Conservation (phyloP, 2,113 vertebrate genomes). For the Lophotis ruficrista region DNA sequence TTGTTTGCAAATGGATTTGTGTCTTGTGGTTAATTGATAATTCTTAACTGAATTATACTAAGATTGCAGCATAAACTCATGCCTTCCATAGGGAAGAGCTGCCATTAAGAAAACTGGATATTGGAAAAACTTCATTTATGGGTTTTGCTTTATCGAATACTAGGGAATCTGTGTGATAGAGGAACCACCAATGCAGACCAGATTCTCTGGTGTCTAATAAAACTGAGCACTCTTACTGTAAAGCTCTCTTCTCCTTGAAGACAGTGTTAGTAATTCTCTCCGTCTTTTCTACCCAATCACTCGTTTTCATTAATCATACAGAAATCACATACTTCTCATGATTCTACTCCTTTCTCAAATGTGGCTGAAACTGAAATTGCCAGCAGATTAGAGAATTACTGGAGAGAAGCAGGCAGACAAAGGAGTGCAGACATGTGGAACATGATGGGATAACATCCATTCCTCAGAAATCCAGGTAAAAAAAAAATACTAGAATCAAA, state of each 20-base stretch:
- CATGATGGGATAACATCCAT: background rate
- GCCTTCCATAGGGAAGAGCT: background rate
- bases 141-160: background rate
- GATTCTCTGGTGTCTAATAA: background rate
- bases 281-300: background rate
- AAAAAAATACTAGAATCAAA: background rate
- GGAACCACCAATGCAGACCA: background rate
- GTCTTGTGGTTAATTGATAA: background rate
- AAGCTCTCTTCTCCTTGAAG: background rate
- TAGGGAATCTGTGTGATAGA: background rate
- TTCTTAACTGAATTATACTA: background rate
- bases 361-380: conserved; percentile 19
- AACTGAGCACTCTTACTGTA: background rate
- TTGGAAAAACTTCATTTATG: background rate
- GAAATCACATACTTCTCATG: background rate
- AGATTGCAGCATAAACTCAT: background rate
- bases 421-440: background rate
- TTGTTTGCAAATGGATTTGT: background rate
- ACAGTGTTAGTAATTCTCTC: background rate
- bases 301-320: background rate
- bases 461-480: background rate
- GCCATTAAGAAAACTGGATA: background rate
- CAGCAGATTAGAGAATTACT: background rate
- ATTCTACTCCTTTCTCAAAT: background rate
- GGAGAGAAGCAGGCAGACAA: background rate